phyloP scores from a whole-genome alignment of 2,113 vertebrate species.

The Cottus gobio region DNA sequence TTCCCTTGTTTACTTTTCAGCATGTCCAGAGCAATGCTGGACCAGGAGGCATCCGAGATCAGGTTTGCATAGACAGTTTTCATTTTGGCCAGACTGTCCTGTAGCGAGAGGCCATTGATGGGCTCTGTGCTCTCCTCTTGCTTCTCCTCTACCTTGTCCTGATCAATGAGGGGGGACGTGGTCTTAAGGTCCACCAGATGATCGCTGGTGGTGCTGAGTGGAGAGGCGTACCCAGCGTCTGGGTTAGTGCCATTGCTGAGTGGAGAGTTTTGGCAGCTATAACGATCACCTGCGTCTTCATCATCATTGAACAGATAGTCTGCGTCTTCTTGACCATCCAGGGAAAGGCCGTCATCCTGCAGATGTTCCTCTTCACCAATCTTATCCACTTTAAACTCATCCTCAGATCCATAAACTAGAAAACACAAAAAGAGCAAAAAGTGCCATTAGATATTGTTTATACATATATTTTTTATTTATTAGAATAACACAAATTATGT shows the following conservation, averaged over 20 bases:
- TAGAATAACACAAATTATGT: slow-evolving; percentile 19
- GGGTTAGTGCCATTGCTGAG: slow-evolving; percentile 96
- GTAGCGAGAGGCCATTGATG: slow-evolving; percentile 88
- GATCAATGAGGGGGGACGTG: slow-evolving; percentile 88
- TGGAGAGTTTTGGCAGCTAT: slow-evolving; percentile 96
- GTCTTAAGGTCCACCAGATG: slow-evolving; percentile 91
- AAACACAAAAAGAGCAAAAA: slow-evolving; percentile 71
- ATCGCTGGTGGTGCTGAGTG: slow-evolving; percentile 95
- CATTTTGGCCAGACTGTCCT: slow-evolving; percentile 98
- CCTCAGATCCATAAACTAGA: slow-evolving; percentile 96
- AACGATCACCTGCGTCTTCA: slow-evolving; percentile 88
- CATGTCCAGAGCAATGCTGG: slow-evolving; percentile 92
- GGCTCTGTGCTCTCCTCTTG: slow-evolving; percentile 84
- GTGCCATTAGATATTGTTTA: slow-evolving; percentile 28
- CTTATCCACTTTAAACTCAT: slow-evolving; percentile 92
- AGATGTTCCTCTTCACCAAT: slow-evolving; percentile 89
- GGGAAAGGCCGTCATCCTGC: slow-evolving; percentile 91
- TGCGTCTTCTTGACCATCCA: slow-evolving; percentile 92
- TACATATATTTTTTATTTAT: background rate
- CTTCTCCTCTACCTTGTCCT: slow-evolving; percentile 88
- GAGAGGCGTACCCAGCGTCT: slow-evolving; percentile 95
- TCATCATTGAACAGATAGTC: slow-evolving; percentile 93
- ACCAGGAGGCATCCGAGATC: slow-evolving; percentile 97
- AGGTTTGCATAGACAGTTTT: slow-evolving; percentile 98
- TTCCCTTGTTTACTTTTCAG: slow-evolving; percentile 88